These are phyloP conservation scores for Perizoma flavofasciatum DNA, from an alignment of 2,888 invertebrate genomes.

Conservation along the genomic window DNA sequence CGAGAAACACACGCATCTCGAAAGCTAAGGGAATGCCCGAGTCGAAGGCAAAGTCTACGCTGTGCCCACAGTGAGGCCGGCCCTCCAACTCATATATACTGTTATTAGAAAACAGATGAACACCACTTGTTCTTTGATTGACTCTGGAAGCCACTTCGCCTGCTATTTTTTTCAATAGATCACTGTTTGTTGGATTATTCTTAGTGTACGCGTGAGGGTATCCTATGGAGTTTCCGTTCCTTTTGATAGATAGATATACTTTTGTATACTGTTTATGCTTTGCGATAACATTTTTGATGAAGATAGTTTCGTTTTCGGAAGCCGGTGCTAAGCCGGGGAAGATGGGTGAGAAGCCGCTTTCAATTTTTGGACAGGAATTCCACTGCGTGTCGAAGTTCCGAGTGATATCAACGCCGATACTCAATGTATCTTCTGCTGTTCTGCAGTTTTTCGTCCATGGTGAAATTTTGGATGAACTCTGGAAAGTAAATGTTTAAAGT, in stretches of 20 bases:
- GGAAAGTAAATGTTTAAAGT: background rate
- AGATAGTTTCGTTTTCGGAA: conserved; percentile 86
- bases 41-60: conserved; percentile 67
- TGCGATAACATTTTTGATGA: conserved; percentile 82
- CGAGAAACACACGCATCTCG: conserved; percentile 73
- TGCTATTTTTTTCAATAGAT: conserved; percentile 47
- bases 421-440: conserved; percentile 42
- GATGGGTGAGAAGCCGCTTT: conserved; percentile 51
- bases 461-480: conserved; percentile 14
- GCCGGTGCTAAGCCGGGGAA: conserved; percentile 84
- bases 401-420: conserved; percentile 66
- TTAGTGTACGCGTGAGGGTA: conserved; percentile 85
- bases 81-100: conserved; percentile 60
- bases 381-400: conserved; percentile 69
- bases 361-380: conserved; percentile 48
- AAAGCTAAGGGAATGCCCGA: conserved; percentile 52
- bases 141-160: conserved; percentile 57
- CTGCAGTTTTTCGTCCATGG: conserved; percentile 66
- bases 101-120: conserved; percentile 59
- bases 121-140: conserved; percentile 58
- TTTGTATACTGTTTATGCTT: conserved; percentile 75
- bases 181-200: conserved; percentile 27
- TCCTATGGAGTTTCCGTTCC: conserved; percentile 86
- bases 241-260: conserved; percentile 88
- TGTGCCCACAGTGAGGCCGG: conserved; percentile 64